Percentiles rank a stretch among this genome's conserved stretches.
Evolutionary conservation across 2,113 vertebrate species (phyloP).

Genomic region (Leiothrix lutea): DNA sequence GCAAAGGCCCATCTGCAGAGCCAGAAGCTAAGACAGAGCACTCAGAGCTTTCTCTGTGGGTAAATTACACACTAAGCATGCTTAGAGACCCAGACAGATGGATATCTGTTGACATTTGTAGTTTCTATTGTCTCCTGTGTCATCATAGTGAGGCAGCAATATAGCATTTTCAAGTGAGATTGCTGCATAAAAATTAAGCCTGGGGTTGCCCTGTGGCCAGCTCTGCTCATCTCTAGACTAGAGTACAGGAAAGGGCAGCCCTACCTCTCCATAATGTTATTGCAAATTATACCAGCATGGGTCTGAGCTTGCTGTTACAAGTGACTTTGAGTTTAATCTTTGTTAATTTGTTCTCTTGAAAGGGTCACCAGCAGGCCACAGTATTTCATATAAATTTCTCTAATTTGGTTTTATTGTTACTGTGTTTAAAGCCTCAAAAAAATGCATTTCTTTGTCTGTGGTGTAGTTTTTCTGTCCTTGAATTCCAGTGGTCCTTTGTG

Average conservation of each 20-base stretch:
- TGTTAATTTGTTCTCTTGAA: background rate
- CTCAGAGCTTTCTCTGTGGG: background rate
- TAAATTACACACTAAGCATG: background rate
- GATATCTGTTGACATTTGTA: background rate
- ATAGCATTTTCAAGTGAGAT: background rate
- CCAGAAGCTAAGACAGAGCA: background rate
- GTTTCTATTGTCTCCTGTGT: background rate
- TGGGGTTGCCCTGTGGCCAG: background rate
- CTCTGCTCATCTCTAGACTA: background rate
- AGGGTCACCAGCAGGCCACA: background rate
- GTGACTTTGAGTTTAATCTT: background rate
- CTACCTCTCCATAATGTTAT: background rate
- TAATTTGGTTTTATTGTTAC: background rate
- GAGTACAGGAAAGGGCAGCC: background rate
- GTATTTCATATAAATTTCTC: background rate
- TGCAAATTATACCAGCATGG: background rate
- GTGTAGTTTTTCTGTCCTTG: background rate
- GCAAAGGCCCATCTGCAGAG: background rate
- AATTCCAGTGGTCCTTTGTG: background rate
- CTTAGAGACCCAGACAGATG: background rate
- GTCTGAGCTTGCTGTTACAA: background rate
- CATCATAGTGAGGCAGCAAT: background rate
- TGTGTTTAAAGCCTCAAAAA: background rate
- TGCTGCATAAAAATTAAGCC: background rate
- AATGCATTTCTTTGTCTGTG: background rate